A percentile compares a stretch with the other conserved stretches of the same genome.
Evolutionary conservation across 2,888 invertebrate genomes (phyloP).

Genomic region (Pseudococcus jackbeardsleyi): DNA sequence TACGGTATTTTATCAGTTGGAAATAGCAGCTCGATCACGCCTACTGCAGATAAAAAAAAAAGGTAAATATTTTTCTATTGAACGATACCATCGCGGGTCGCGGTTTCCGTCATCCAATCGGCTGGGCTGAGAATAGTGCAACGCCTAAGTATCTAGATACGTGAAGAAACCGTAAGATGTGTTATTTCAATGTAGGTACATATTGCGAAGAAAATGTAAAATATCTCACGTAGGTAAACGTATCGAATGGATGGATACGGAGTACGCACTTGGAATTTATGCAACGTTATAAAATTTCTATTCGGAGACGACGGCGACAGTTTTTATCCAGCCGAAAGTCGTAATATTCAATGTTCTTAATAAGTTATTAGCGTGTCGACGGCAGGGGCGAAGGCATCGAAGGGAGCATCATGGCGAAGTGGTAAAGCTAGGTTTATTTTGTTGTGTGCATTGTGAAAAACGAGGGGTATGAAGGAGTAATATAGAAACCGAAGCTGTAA

Average conservation of each 20-base stretch:
- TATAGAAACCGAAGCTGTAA: conserved; percentile 65
- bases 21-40: conserved; percentile 33
- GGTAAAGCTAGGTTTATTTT: not conserved
- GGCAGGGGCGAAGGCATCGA: conserved; percentile 17
- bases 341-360: conserved; percentile 59
- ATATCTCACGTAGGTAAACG: too few relatives aligned
- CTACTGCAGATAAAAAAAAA: conserved; percentile 48
- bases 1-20: conserved; percentile 15
- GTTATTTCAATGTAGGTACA: too few relatives aligned
- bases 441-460: conserved; percentile 46
- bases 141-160: not conserved
- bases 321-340: conserved; percentile 60
- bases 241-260: too few relatives aligned
- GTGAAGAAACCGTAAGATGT: not conserved
- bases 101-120: conserved; percentile 42
- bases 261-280: not conserved
- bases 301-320: conserved; percentile 22
- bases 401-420: not conserved
- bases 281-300: conserved; percentile 13
- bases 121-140: not conserved
- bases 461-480: conserved; percentile 58
- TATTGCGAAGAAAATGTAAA: too few relatives aligned
- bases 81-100: conserved; percentile 36
- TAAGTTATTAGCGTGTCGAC: conserved; percentile 58
- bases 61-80: conserved; percentile 49